These are phyloP conservation scores for Leptestheria dahalacensis DNA, from an alignment of 1,140 invertebrate species.

Conservation along the genomic window DNA sequence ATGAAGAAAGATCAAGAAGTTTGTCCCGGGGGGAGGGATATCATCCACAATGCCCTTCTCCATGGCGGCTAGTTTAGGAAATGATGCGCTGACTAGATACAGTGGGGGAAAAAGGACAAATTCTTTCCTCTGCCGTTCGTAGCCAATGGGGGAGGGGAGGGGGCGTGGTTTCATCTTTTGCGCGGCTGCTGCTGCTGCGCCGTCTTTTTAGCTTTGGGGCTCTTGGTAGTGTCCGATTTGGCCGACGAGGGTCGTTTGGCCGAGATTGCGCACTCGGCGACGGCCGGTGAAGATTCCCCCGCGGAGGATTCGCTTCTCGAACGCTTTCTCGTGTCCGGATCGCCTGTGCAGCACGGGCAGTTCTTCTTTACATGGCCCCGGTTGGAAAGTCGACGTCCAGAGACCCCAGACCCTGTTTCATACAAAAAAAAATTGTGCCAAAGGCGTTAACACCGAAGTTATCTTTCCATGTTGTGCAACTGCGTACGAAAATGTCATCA, in stretches of 20 bases:
- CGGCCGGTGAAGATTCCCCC: background rate
- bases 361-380: conserved; percentile 37
- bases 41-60: too few species aligned
- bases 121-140: too few species aligned
- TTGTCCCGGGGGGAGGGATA: too few species aligned
- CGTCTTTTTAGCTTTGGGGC: background rate
- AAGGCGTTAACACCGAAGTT: too few species aligned
- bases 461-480: too few species aligned
- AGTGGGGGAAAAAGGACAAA: background rate
- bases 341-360: conserved; percentile 35
- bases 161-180: background rate
- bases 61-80: background rate
- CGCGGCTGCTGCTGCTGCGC: background rate
- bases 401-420: background rate
- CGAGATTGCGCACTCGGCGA: background rate
- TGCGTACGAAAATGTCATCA: too few species aligned
- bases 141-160: too few species aligned
- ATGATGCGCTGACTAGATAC: background rate
- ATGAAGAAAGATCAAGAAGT: too few species aligned
- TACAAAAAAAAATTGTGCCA: background rate
- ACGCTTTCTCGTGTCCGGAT: conserved; percentile 11
- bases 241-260: background rate
- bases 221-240: background rate
- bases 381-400: conserved; percentile 29
- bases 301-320: conserved; percentile 1